Percentiles rank a stretch among this genome's conserved stretches.
These are phyloP conservation scores for Procambarus clarkii DNA, from an alignment of 1,140 invertebrate species.

Conservation along the genomic window DNA sequence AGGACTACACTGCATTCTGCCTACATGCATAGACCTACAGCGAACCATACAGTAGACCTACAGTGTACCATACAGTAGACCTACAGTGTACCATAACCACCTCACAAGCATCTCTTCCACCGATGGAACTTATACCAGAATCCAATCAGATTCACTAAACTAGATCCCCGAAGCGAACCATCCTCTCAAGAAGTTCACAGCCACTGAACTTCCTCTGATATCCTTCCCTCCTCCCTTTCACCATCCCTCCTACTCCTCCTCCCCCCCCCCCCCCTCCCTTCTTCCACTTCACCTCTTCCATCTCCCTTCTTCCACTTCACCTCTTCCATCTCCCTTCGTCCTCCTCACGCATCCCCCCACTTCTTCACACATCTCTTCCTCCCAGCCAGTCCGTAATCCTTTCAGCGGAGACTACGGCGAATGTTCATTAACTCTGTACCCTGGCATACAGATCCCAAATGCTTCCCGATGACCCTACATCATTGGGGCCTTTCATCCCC, in stretches of 20 bases:
- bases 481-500: slow-evolving; percentile 63
- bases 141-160: not conserved
- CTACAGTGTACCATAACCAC: not conserved
- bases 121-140: not conserved
- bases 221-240: too few relatives aligned
- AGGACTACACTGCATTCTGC: too few relatives aligned
- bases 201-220: not conserved
- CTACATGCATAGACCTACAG: too few relatives aligned
- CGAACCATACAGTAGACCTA: too few relatives aligned
- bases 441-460: slow-evolving; percentile 54
- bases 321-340: not conserved
- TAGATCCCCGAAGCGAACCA: not conserved
- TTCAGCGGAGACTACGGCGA: slow-evolving; percentile 35
- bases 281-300: too few relatives aligned
- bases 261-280: not conserved
- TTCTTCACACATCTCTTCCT: not conserved
- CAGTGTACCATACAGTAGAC: too few relatives aligned
- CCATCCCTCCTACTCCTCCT: not conserved
- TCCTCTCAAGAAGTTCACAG: not conserved
- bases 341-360: not conserved
- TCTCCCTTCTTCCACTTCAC: not conserved
- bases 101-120: not conserved
- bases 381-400: slow-evolving; percentile 45
- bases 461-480: slow-evolving; percentile 64
- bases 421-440: slow-evolving; percentile 69